phyloP scores from a whole-genome alignment of 2,888 invertebrate genomes.

The Clanis bilineata region DNA sequence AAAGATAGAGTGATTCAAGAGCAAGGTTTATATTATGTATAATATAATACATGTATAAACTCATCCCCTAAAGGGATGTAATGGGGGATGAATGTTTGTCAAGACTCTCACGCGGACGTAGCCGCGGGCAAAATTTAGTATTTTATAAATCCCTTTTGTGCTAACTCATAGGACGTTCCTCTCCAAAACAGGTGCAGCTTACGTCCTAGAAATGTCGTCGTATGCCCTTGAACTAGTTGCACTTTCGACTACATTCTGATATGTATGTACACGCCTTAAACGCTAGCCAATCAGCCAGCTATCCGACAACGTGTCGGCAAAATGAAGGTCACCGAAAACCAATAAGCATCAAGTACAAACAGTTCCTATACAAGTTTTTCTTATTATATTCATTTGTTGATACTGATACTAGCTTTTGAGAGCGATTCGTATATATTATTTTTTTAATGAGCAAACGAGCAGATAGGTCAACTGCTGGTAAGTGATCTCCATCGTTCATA shows the following conservation, averaged over 20 bases:
- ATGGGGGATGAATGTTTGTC: too few relatives aligned
- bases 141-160: background rate
- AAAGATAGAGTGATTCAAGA: too few relatives aligned
- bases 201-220: background rate
- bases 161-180: background rate
- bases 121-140: too few relatives aligned
- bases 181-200: background rate
- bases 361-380: background rate
- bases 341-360: background rate
- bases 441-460: too few relatives aligned
- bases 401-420: too few relatives aligned
- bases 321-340: background rate
- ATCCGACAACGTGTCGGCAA: background rate
- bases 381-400: background rate
- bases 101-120: too few relatives aligned
- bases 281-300: background rate
- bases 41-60: too few relatives aligned
- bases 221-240: constrained; percentile 6
- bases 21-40: too few relatives aligned
- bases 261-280: constrained; percentile 6
- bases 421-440: too few relatives aligned
- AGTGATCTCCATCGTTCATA: too few relatives aligned
- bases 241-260: constrained; percentile 5
- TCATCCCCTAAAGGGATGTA: too few relatives aligned
- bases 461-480: too few relatives aligned